A percentile compares a stretch with the other conserved stretches of the same genome.
Evolutionary conservation across 2,113 vertebrate genomes (phyloP).

Genomic region (Elgaria multicarinata): DNA sequence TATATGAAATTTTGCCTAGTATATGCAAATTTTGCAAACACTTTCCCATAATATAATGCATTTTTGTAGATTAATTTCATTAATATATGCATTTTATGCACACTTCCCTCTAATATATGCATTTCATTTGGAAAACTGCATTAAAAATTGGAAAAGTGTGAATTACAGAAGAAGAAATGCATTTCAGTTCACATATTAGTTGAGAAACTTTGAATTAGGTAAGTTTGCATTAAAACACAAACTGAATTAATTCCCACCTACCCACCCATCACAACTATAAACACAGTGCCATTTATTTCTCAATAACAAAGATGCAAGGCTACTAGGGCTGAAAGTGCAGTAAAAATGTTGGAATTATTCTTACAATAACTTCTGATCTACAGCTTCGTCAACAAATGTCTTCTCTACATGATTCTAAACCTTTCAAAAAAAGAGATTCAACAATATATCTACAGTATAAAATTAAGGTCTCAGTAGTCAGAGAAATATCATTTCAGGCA

Average conservation of each 20-base stretch:
- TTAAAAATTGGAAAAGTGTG: background rate
- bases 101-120: no score
- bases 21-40: background rate
- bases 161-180: background rate
- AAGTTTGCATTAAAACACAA: no score
- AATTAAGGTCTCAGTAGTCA: background rate
- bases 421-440: background rate
- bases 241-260: no score
- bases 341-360: rapidly evolving
- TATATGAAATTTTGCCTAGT: background rate
- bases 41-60: background rate
- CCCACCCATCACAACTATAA: rapidly evolving
- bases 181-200: background rate
- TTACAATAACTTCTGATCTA: background rate
- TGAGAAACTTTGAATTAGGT: background rate
- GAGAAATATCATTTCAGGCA: background rate
- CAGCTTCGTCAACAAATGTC: background rate
- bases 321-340: background rate
- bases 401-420: no score
- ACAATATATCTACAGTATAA: background rate
- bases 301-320: background rate
- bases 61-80: no score
- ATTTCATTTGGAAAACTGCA: background rate
- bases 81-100: no score
- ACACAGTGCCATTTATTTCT: background rate